Evolutionary conservation across 2,888 invertebrate genomes (phyloP).

Genomic region (Lissocephala sabroskyi): DNA sequence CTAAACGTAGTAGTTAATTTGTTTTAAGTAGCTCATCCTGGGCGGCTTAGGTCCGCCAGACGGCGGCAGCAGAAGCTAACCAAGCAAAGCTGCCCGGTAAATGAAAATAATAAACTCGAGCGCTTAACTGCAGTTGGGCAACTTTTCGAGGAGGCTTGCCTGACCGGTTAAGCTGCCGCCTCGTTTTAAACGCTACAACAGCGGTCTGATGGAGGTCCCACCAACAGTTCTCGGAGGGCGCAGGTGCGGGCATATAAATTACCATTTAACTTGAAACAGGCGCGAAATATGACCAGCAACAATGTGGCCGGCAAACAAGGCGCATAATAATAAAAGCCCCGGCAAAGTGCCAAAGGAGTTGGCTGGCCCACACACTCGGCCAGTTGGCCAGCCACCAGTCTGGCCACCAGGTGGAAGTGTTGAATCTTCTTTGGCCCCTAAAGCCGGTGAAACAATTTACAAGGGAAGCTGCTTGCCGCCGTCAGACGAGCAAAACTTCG

Average conservation of each 20-base stretch:
- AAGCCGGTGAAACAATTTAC: conserved; percentile 45
- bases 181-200: too few species aligned
- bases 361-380: too few species aligned
- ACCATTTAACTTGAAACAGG: background rate
- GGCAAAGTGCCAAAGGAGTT: background rate
- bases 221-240: too few species aligned
- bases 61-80: too few species aligned
- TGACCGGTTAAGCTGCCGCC: too few species aligned
- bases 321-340: background rate
- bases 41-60: background rate
- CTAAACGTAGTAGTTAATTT: conserved; percentile 3
- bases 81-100: conserved; percentile 1
- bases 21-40: conserved; percentile 2
- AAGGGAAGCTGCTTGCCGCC: conserved; percentile 48
- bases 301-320: too few species aligned
- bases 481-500: too few species aligned
- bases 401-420: conserved; percentile 44
- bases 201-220: background rate
- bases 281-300: background rate
- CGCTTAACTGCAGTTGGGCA: conserved; percentile 9
- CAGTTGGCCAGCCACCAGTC: background rate
- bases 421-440: conserved; percentile 47
- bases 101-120: conserved; percentile 8
- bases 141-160: conserved; percentile 7
- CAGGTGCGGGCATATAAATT: too few species aligned